Conservation (phyloP, 2,797 vertebrate species). For the Phrynocephalus vlangalii region DNA sequence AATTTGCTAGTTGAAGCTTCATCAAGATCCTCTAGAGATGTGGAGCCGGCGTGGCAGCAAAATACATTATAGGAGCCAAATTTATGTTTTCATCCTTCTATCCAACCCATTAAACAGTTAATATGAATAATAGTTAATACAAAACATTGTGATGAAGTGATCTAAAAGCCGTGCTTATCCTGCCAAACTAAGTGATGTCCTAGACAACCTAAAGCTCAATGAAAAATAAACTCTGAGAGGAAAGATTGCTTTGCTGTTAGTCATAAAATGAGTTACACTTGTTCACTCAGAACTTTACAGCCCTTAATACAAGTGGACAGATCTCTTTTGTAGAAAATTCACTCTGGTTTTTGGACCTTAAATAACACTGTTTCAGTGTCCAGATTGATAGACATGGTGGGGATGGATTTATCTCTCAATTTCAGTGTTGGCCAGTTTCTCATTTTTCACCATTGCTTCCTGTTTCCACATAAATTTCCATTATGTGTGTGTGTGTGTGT, state of each 20-base stretch:
- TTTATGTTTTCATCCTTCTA: neutral
- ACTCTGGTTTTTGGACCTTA: no score
- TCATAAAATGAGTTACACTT: neutral
- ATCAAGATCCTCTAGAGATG: neutral
- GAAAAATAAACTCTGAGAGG: neutral
- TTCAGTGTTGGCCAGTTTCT: no score
- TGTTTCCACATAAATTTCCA: no score
- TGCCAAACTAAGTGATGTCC: constrained; percentile 9
- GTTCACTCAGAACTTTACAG: neutral
- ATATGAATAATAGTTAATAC: constrained; percentile 6
- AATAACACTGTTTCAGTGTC: no score
- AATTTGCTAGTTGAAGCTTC: neutral
- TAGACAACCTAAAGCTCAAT: constrained; percentile 12
- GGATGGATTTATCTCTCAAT: no score
- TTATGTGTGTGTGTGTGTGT: no score
- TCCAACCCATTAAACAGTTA: constrained; percentile 11
- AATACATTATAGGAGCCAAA: neutral
- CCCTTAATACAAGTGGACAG: neutral
- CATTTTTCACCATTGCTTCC: no score
- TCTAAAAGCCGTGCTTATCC: neutral
- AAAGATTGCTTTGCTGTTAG: neutral
- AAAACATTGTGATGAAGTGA: constrained; percentile 6
- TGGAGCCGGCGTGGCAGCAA: neutral
- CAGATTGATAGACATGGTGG: no score
- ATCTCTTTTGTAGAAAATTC: no score